Base-by-base conservation (phyloP, 2,113 vertebrate genomes). In the Paramisgurnus dabryanus region DNA sequence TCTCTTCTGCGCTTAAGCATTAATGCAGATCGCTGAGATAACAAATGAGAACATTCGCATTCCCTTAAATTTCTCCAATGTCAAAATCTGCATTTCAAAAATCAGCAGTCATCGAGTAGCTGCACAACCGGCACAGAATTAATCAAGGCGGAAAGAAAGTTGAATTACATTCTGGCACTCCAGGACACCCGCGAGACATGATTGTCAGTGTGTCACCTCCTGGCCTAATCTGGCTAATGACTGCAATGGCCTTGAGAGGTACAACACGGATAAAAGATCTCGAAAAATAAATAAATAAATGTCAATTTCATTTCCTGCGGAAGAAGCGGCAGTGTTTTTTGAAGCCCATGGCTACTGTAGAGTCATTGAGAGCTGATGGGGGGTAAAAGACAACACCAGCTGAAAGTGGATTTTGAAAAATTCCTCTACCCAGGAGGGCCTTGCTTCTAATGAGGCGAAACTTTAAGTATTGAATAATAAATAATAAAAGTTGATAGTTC, bases 381-480 rank as follows among this genome's bases (percentile, higher is more conserved):
- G 95, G 95, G 95, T 95, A 94, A 96, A 95, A 93, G 91, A 94
- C 92, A 94, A 93, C 95, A 93, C 93, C 91, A 95, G 96, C 96
- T 94, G 95, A 98, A 97, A 98, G 95, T 92, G 91, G 91, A 93
- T 92, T 92, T 93, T 91, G 88, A 93, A 92, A 89, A 93, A 92
- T 92, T 92, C 88, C 89, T 89, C 93, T 92, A 95, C 96, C 95
- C 94, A 93, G 94, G 96, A 96, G 97, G 96, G 95, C 90, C 78
- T 79, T 85, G 92, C 95, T 90, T 95, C 96, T 97, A 99, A 98
- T 98, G 97, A 98, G 96, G 95, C 97, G 95, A 97, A 98, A 96
- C 98, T 99, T 99, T 99, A 99, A 99, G 95, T 99, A 99, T 95
- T 98, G 96, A 95, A 97, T 98, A 98, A 99, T 99, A 98, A 97